Evolutionary conservation across 1,140 invertebrate species (phyloP).

Genomic region (Chymomyza costata): DNA sequence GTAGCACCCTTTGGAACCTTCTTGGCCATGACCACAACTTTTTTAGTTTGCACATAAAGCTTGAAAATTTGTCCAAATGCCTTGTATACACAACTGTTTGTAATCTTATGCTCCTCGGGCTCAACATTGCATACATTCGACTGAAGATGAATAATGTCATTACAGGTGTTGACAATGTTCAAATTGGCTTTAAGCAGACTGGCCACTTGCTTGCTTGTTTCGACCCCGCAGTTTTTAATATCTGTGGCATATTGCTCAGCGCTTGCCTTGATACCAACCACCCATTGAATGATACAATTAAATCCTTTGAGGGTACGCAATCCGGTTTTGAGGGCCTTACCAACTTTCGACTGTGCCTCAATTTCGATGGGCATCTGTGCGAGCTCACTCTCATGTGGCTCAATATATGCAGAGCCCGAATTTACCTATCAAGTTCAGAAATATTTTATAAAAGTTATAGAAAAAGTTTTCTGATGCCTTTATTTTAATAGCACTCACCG

Average conservation of each 20-base stretch:
- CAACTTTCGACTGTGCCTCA: not conserved
- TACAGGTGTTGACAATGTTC: conserved; percentile 29
- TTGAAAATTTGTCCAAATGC: conserved; percentile 10
- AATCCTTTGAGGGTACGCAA: conserved; percentile 50
- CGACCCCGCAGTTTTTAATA: conserved; percentile 32
- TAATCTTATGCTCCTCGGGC: conserved; percentile 1
- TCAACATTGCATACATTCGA: conserved; percentile 31
- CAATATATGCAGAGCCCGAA: conserved; percentile 23
- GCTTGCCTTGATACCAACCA: conserved; percentile 37
- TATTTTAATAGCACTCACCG: conserved; percentile 27
- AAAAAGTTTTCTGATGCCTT: not conserved
- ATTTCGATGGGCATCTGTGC: too few species aligned
- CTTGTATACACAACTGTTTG: conserved; percentile 24
- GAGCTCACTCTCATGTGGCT: conserved; percentile 7
- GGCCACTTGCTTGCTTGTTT: conserved; percentile 42
- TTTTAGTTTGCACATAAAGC: conserved; percentile 25
- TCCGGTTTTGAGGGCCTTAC: conserved; percentile 12
- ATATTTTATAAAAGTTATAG: too few species aligned
- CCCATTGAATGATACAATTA: conserved; percentile 54
- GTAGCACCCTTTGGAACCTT: conserved; percentile 42
- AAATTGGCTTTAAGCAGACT: conserved; percentile 44
- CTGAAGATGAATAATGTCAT: conserved; percentile 32
- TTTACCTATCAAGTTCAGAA: conserved; percentile 45
- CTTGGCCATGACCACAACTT: conserved; percentile 22
- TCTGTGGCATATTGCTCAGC: conserved; percentile 30